Percentiles rank a stretch among this genome's conserved stretches.
phyloP scores from a whole-genome alignment of 2,113 vertebrate genomes.

The Zosterops hypoxanthus region DNA sequence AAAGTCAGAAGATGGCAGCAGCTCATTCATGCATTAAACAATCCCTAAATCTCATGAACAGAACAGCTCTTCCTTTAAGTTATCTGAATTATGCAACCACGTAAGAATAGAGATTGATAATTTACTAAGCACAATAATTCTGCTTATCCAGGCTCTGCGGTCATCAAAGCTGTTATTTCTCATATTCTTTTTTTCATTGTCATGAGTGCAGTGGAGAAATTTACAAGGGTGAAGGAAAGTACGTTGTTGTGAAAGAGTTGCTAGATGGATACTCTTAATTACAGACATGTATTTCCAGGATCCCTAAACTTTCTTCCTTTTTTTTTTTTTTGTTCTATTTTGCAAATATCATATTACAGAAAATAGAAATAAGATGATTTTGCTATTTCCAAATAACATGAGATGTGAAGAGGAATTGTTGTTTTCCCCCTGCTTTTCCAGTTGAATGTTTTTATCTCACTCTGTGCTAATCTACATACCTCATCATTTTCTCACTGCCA shows the following conservation, averaged over 20 bases:
- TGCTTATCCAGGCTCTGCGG: background rate
- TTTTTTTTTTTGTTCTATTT: background rate
- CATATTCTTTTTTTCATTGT: background rate
- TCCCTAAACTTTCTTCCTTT: background rate
- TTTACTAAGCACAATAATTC: conserved; percentile 11
- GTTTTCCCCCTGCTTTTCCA: background rate
- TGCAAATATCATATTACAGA: background rate
- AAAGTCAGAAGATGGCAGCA: conserved; percentile 74
- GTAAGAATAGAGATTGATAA: conserved; percentile 14
- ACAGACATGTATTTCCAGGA: background rate
- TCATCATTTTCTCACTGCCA: conserved; percentile 23
- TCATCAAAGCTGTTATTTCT: background rate
- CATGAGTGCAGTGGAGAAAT: background rate
- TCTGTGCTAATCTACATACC: background rate
- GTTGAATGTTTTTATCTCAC: background rate
- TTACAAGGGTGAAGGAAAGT: background rate
- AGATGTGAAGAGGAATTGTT: background rate
- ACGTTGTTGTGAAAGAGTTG: background rate
- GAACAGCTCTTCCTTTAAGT: conserved; percentile 45
- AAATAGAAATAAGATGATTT: background rate
- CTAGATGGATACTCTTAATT: background rate
- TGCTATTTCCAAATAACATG: background rate
- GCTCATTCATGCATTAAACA: conserved; percentile 67
- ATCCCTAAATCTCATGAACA: conserved; percentile 29
- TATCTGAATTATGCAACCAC: conserved; percentile 30